Percentiles rank a stretch among this genome's conserved stretches.
Conservation (phyloP, 2,113 vertebrate species). For the Lepus europaeus region DNA sequence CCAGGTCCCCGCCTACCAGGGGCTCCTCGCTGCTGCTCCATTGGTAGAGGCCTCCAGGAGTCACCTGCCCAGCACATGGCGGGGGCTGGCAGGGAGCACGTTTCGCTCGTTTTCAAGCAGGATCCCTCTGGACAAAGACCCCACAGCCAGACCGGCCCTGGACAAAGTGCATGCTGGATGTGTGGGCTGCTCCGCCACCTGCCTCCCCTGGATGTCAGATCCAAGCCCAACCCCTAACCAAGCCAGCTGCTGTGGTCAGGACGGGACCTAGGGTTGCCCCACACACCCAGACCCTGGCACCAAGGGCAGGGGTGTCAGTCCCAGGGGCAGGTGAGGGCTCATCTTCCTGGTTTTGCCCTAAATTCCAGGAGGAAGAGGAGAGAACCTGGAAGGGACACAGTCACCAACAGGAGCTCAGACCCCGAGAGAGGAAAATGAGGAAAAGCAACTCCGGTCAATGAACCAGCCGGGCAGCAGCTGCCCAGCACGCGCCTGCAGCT, state of each 20-base stretch:
- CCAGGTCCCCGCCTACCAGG: neutral
- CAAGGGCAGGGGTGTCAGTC: neutral
- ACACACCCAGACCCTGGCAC: neutral
- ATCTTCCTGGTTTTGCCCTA: neutral
- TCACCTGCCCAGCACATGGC: neutral
- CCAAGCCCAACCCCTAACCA: no score
- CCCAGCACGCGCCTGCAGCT: no score
- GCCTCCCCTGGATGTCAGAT: neutral
- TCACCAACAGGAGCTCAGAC: neutral
- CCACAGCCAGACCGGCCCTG: neutral
- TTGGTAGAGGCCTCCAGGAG: accelerated
- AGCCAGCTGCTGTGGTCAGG: neutral
- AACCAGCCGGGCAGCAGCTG: neutral
- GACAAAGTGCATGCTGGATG: neutral
- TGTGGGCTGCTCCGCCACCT: accelerated
- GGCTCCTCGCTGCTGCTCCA: neutral
- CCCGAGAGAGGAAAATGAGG: neutral
- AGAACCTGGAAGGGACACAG: neutral
- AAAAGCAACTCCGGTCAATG: neutral
- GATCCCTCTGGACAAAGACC: neutral
- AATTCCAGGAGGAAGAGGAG: neutral
- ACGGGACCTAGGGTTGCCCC: neutral
- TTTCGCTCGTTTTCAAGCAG: no score
- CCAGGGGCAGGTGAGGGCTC: neutral
- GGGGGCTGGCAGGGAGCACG: no score